Percentiles rank a stretch among this genome's conserved stretches.
Conservation (phyloP, 2,113 vertebrate species). For the Casuarius casuarius region DNA sequence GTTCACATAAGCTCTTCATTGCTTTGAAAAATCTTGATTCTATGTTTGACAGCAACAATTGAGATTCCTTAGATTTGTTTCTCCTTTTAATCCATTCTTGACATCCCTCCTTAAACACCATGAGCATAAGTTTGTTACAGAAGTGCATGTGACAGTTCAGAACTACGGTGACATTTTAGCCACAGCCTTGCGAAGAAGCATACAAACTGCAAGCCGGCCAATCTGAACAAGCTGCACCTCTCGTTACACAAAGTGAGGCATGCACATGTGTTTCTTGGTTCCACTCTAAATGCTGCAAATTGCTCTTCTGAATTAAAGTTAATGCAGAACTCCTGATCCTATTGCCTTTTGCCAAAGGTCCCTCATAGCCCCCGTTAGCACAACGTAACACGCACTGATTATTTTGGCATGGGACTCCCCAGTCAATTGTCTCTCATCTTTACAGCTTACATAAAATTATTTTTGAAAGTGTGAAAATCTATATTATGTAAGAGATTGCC, state of each 20-base stretch:
- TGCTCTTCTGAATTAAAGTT: not conserved
- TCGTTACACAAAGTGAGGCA: not conserved
- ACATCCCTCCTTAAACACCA: not conserved
- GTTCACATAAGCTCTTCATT: not conserved
- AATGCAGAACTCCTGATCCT: constrained; percentile 18
- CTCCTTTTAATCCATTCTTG: not conserved
- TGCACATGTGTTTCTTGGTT: not conserved
- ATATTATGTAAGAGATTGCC: not conserved
- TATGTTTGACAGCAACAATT: constrained; percentile 2
- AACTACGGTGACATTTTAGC: not conserved
- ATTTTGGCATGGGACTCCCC: not conserved
- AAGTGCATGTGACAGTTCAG: not conserved
- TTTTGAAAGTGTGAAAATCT: not conserved
- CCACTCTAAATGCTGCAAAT: not conserved
- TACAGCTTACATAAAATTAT: not conserved
- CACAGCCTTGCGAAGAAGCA: not conserved
- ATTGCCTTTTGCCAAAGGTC: not conserved
- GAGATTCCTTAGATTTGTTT: constrained; percentile 12
- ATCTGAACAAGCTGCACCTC: not conserved
- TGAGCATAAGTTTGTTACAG: not conserved
- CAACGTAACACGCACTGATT: not conserved
- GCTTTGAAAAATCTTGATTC: not conserved
- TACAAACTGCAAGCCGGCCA: not conserved
- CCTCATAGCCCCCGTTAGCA: not conserved
- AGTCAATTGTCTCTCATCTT: not conserved